Base-by-base conservation (phyloP, 1,140 invertebrate genomes). In the Lordiphosa collinella region DNA sequence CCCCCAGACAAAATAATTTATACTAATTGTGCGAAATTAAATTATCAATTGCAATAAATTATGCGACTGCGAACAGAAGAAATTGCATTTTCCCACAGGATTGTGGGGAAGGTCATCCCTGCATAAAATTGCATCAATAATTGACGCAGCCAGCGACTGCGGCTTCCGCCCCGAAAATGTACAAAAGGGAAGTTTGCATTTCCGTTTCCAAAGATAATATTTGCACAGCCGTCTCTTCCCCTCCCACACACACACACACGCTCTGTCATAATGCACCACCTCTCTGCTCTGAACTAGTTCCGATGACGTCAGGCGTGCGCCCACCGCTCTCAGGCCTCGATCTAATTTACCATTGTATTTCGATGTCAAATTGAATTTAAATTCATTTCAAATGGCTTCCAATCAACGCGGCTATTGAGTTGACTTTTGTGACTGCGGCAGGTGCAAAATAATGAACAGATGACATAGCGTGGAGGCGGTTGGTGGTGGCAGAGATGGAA, bases 41-140 rank as follows among this genome's bases (percentile, higher is more conserved):
- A 70, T 70, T 66, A 70, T 70, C 62, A 70, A 70, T 70, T 66
- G 67, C 52, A 60, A 69, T 69, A 65, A 65, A 55, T 60, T 65
- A 63, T 41, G 29, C 25, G 31, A 12, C 41, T 58, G 14, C 35
- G 13, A 44, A 25, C 22, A 13, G 22, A 11, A 44, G 22, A 66
- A 57, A 70, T 66, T 38, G 52, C 62, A 66, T 56, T 64, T 65
- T 69, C 61, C 61, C 61, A 69, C 66, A 65, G 66, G 22, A 38
- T 44, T 8, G 41, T 18, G 11, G 41, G 11, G 41, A 44, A 11
- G 7, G n/a, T 12, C 11, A 44, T 29, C 14, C 34, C 4, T 48
- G 46, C 40, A 18, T 32, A 47, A 65, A 70, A 70, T 66, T 70
- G 63, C 67, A 70, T 61, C 43, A 55, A 61, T 65, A 61, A 66